Evolutionary conservation across 2,113 vertebrate species (phyloP), one percentile per base, ranked within the genome.

Genomic region (Tautogolabrus adspersus): DNA sequence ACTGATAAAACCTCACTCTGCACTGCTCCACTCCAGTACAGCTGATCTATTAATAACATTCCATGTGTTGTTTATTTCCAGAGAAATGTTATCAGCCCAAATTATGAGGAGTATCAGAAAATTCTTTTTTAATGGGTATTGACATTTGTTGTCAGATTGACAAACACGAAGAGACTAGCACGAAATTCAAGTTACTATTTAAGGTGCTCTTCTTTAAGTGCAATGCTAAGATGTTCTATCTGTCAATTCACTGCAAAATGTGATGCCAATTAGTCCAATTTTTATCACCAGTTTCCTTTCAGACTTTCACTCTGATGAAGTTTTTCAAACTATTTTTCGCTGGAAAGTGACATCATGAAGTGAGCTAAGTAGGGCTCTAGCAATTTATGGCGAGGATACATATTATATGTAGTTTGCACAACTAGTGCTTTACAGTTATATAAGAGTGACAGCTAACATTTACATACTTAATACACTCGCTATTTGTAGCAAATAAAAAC

Each of bases 21-120:
- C 37, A 73, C 8, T 5, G 30, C 3, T 23, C 62, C 49, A 63
- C 46, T n/a, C 19, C 26, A 23, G 34, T 6, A n/a, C 55, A 73
- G 2, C 76, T 55, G 37, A 72, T 63, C 18, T 26, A 59, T 42
- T 9, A 42, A 59, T 11, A 44, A 54, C 63, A 21, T 75, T 70
- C 67, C 8, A 62, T 49, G 59, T 66, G 58, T 75, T 30, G 75
- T 57, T 40, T 6, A 2, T 6, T 58, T 81, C 63, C 76, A 74
- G 65, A 63, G 68, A 59, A 23, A 30, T 26, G 52, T 58, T 22
- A 3, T 69, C 38, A 21, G 30, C 2, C 46, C 38, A 46, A 58
- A 62, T 21, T 62, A 52, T 40, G 46, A 47, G 52, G 34, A 10
- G 23, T 52, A 42, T 68, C 26, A 62, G 22, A 37, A 62, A 51